Evolutionary conservation across 2,113 vertebrate genomes (phyloP).

Genomic region (Solea senegalensis): DNA sequence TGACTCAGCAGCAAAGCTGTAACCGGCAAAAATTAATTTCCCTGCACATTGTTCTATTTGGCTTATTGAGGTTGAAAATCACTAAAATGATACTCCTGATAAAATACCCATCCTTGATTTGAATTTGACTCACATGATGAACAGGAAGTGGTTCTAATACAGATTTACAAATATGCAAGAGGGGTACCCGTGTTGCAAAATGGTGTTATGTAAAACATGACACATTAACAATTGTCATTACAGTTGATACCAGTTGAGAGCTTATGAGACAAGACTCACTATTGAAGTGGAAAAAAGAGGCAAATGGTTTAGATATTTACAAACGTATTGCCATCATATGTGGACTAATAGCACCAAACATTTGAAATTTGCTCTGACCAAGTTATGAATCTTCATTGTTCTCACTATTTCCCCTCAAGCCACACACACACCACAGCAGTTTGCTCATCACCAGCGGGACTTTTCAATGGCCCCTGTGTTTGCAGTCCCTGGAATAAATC

Average conservation of each 20-base stretch:
- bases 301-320: constrained; percentile 5
- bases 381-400: constrained; percentile 30
- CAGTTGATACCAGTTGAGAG: background rate
- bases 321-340: constrained; percentile 5
- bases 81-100: background rate
- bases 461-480: constrained; percentile 31
- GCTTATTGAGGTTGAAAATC: constrained; percentile 5
- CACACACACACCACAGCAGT: constrained; percentile 21
- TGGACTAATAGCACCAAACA: constrained; percentile 4
- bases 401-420: constrained; percentile 32
- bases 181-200: background rate
- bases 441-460: constrained; percentile 33
- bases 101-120: background rate
- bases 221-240: background rate
- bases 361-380: constrained; percentile 15
- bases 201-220: background rate
- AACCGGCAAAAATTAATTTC: constrained; percentile 22
- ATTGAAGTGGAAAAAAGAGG: constrained; percentile 3
- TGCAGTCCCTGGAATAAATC: constrained; percentile 49
- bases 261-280: background rate
- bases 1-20: constrained; percentile 14
- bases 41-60: constrained; percentile 8
- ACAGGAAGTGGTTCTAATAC: background rate
- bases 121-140: background rate
- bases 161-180: background rate